Base-by-base conservation (phyloP, 1,140 invertebrate species). In the Drosophila azteca region DNA sequence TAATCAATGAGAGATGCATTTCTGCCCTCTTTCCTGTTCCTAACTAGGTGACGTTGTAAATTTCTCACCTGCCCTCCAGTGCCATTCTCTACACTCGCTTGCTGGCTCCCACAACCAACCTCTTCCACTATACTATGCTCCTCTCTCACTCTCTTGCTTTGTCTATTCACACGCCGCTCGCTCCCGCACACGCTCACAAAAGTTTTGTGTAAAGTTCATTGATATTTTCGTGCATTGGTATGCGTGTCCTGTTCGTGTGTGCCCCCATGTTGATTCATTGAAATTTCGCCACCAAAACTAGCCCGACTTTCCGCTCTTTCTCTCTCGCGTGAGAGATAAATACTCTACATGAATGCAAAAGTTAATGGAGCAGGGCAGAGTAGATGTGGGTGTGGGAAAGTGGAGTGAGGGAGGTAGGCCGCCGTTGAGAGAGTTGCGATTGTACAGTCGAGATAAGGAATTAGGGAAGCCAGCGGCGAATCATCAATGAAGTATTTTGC, bases 201-300 rank as follows among this genome's bases (percentile, higher is more conserved):
- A 73, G 70, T 73, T 84, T 88, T 78, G 69, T 84, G 71, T 89
- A 90, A 85, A 87, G 88, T 90, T 90, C 88, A 90, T 90, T 90
- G 88, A 90, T 90, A 90, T 90, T 88, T 90, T 87, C 76, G 64
- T 84, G 82, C 77, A 71, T 61, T 74, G 58, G 82, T 90, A 61
- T 90, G 71, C 66, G 61, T 63, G 74, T 31, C 41, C 46, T 45
- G 31, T 24, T 50, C 35, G 50, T 75, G 54, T 71, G 63, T 72
- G 50, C 70, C 69, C 58, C 77, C 74, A 87, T 90, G 80, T 82
- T 90, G 88, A 90, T 90, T 90, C 88, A 90, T 90, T 90, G 88
- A 90, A 90, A 87, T 69, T 39, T 81, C 63, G 77, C 53, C 44
- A 67, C 61, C 72, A 24, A 72, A 79, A 76, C 80, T 75, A 84